Conservation (phyloP, 2,888 invertebrate genomes). For the Platycheirus albimanus region DNA sequence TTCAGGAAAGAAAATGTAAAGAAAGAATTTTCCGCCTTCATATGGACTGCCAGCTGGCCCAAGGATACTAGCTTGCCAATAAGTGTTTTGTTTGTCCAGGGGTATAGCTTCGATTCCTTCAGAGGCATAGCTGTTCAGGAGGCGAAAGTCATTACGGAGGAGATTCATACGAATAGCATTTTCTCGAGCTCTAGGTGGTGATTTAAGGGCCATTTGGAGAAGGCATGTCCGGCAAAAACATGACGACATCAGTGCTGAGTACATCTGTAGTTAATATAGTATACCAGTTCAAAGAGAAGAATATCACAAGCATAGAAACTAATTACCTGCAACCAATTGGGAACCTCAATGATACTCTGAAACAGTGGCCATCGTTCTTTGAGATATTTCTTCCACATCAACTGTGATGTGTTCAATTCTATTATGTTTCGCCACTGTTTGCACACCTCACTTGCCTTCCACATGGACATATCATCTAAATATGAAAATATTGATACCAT, state of each 20-base stretch:
- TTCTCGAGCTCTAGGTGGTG: conserved; percentile 87
- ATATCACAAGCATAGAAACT: no score
- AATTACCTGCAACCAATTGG: conserved; percentile 92
- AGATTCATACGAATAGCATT: conserved; percentile 92
- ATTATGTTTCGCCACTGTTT: conserved; percentile 92
- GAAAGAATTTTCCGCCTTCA: conserved; percentile 95
- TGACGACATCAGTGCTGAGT: conserved; percentile 88
- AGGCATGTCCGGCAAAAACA: conserved; percentile 94
- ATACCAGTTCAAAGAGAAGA: conserved; percentile 21
- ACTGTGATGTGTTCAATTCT: conserved; percentile 89
- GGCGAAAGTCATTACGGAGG: conserved; percentile 88
- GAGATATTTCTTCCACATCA: conserved; percentile 91
- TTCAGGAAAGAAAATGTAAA: conserved; percentile 94
- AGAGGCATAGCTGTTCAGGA: conserved; percentile 81
- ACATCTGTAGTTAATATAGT: conserved; percentile 83
- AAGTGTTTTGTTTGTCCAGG: conserved; percentile 83
- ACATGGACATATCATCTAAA: conserved; percentile 95
- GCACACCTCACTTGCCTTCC: conserved; percentile 94
- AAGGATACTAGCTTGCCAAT: conserved; percentile 97
- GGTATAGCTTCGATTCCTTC: conserved; percentile 83
- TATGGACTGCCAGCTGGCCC: conserved; percentile 97
- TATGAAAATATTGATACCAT: conserved; percentile 93
- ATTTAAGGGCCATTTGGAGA: conserved; percentile 91
- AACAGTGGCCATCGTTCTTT: conserved; percentile 93
- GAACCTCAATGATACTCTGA: conserved; percentile 87